Percentiles rank a stretch among this genome's conserved stretches.
Evolutionary conservation across 1,140 invertebrate species (phyloP).

Genomic region (Myzus persicae): DNA sequence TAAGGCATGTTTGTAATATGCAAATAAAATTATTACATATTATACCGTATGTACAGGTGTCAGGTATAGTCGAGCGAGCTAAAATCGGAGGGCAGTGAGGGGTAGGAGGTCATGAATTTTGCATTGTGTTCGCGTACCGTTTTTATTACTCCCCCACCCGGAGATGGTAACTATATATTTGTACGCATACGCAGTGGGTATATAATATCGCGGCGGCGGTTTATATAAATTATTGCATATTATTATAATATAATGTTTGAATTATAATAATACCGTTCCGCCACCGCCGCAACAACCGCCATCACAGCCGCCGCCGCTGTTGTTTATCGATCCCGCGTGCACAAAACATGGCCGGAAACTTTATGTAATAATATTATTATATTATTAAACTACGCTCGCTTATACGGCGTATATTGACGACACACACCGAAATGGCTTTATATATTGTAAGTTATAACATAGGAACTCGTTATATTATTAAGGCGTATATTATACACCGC

Average conservation of each 20-base stretch:
- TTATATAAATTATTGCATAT: background rate
- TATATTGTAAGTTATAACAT: background rate
- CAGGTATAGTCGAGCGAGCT: background rate
- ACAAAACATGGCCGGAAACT: conserved; percentile 31
- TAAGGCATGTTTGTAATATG: background rate
- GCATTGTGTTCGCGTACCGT: background rate
- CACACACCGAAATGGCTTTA: background rate
- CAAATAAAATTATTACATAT: background rate
- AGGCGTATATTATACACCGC: background rate
- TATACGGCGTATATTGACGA: background rate
- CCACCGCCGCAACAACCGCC: background rate
- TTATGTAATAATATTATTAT: conserved; percentile 22
- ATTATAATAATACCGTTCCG: background rate
- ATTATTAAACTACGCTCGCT: background rate
- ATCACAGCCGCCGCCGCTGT: background rate
- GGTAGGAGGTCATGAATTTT: background rate
- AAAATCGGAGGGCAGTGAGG: background rate
- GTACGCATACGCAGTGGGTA: background rate
- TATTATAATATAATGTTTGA: background rate
- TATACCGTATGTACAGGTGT: background rate
- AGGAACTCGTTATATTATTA: background rate
- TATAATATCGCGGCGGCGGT: background rate
- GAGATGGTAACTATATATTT: conserved; percentile 21
- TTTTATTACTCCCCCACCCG: background rate
- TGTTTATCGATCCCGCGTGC: background rate